These are phyloP conservation scores for Microplitis mediator DNA, from an alignment of 1,140 invertebrate species.

Conservation along the genomic window DNA sequence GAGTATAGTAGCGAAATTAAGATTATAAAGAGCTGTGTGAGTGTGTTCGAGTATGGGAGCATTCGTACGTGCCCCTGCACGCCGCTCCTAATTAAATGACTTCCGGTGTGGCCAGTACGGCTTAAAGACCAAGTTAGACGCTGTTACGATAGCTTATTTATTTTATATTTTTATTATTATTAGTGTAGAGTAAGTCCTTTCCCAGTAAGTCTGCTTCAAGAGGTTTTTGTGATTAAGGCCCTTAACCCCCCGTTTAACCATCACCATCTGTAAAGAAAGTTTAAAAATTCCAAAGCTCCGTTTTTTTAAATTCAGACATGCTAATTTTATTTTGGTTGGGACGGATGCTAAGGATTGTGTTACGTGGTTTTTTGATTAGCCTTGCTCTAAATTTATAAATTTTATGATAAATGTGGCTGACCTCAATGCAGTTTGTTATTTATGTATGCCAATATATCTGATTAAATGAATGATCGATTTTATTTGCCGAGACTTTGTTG, in stretches of 20 bases:
- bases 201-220: no score
- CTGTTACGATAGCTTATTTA: background rate
- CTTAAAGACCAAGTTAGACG: constrained; percentile 12
- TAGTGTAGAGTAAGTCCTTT: background rate
- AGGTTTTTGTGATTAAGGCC: background rate
- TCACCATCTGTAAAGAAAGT: constrained; percentile 58
- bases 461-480: no score
- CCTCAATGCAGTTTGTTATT: no score
- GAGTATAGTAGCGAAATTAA: background rate
- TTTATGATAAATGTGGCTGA: no score
- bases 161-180: background rate
- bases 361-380: no score
- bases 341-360: no score
- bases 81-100: constrained; percentile 37
- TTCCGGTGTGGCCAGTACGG: constrained; percentile 23
- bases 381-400: no score
- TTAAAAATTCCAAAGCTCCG: constrained; percentile 40
- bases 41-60: background rate
- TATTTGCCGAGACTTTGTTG: no score
- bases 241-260: constrained; percentile 41
- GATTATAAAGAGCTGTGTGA: background rate
- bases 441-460: no score
- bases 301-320: background rate
- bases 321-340: background rate
- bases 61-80: constrained; percentile 7